Conservation (phyloP, 2,888 invertebrate species). For the Euzophera pinguis region DNA sequence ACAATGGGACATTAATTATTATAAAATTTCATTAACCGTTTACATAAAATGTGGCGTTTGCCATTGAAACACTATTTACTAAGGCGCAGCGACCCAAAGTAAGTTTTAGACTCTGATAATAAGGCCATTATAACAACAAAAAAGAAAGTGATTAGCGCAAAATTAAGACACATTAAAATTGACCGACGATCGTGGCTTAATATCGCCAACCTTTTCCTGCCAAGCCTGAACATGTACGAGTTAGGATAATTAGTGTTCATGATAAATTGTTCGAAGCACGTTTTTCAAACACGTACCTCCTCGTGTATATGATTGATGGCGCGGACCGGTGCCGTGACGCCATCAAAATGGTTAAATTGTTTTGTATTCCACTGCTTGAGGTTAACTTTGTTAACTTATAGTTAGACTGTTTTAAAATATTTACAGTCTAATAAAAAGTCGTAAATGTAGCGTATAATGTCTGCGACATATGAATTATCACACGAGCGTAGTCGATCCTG, state of each 20-base stretch:
- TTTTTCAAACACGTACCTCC: constrained; percentile 35
- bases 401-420: too few species aligned
- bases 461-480: too few species aligned
- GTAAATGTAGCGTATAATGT: too few species aligned
- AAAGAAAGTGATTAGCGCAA: background rate
- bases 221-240: constrained; percentile 17
- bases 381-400: background rate
- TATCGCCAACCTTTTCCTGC: constrained; percentile 6
- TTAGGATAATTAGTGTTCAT: constrained; percentile 38
- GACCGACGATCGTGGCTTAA: constrained; percentile 7
- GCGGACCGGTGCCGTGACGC: constrained; percentile 21
- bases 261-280: constrained; percentile 38
- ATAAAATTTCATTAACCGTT: too few species aligned
- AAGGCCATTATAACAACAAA: too few species aligned
- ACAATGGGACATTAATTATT: too few species aligned
- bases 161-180: background rate
- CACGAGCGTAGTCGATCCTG: too few species aligned
- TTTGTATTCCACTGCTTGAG: constrained; percentile 22
- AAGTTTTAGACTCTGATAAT: too few species aligned
- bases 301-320: constrained; percentile 32
- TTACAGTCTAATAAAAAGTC: too few species aligned
- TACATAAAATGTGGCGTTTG: too few species aligned
- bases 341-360: constrained; percentile 28
- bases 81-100: too few species aligned
- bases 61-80: too few species aligned